Conservation (phyloP, 2,113 vertebrate genomes). For the Petrocephalus zakoni region DNA sequence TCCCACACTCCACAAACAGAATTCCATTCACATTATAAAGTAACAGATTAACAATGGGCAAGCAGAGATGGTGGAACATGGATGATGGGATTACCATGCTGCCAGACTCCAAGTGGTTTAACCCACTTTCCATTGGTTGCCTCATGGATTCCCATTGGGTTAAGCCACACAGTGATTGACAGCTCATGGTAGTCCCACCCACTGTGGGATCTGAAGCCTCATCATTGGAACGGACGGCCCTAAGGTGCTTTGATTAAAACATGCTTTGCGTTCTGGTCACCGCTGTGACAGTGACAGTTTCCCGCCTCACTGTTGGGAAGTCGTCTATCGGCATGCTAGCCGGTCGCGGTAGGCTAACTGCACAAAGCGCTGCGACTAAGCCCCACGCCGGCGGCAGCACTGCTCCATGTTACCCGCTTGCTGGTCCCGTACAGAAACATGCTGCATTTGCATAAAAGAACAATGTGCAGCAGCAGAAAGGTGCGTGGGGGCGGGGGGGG, state of each 20-base stretch:
- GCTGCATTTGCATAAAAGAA: neutral
- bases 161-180: neutral
- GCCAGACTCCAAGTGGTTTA: neutral
- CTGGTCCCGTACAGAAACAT: neutral
- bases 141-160: neutral
- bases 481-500: neutral
- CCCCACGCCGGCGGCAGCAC: neutral
- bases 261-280: neutral
- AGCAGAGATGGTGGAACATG: neutral
- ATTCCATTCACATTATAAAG: neutral
- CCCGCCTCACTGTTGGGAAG: neutral
- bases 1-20: neutral
- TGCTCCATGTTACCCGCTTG: neutral
- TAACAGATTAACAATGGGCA: neutral
- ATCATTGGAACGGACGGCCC: neutral
- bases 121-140: neutral
- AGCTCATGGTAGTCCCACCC: slow-evolving; percentile 2
- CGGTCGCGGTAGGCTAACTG: neutral
- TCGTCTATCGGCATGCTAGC: neutral
- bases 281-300: neutral
- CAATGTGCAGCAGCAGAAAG: neutral
- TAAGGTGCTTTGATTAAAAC: neutral
- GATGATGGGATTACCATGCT: neutral
- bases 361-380: neutral
- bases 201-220: neutral